These are phyloP conservation scores for Yponomeuta sedellus DNA, from an alignment of 2,888 invertebrate species.

Conservation along the genomic window DNA sequence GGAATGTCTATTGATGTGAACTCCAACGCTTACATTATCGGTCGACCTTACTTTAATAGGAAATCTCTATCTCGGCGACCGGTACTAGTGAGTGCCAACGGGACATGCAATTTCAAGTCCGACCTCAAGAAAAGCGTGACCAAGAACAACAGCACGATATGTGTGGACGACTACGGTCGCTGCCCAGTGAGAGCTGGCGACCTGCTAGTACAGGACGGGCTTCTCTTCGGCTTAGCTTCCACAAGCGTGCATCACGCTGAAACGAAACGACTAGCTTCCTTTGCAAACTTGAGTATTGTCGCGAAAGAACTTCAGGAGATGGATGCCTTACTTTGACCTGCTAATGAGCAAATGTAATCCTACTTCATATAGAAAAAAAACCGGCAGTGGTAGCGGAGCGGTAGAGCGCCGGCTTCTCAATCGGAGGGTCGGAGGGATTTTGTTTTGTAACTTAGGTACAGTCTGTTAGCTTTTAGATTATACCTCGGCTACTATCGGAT, in stretches of 20 bases:
- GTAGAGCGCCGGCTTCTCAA: too few species aligned
- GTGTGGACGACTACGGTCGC: slow-evolving; percentile 41
- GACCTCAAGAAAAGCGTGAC: slow-evolving; percentile 22
- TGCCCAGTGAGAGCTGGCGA: slow-evolving; percentile 60
- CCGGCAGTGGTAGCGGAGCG: too few species aligned
- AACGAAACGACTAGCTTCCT: slow-evolving; percentile 41
- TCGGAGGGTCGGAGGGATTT: too few species aligned
- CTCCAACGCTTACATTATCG: slow-evolving; percentile 39
- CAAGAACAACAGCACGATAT: slow-evolving; percentile 38
- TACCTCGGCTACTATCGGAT: too few species aligned
- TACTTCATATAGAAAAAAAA: not conserved
- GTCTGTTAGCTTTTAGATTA: too few species aligned
- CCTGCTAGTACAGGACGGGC: slow-evolving; percentile 45
- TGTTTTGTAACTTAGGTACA: too few species aligned
- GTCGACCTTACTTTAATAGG: slow-evolving; percentile 41
- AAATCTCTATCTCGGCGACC: slow-evolving; percentile 47
- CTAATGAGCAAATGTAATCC: too few species aligned
- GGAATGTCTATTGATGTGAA: slow-evolving; percentile 33
- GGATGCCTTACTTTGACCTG: slow-evolving; percentile 15
- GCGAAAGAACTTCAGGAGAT: slow-evolving; percentile 35
- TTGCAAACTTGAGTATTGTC: slow-evolving; percentile 41
- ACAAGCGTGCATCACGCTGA: slow-evolving; percentile 38
- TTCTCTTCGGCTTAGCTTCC: slow-evolving; percentile 49
- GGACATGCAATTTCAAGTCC: slow-evolving; percentile 19
- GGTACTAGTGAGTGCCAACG: slow-evolving; percentile 31